Conservation (phyloP, 2,797 vertebrate species). For the Microctenopoma steveboyesi region DNA sequence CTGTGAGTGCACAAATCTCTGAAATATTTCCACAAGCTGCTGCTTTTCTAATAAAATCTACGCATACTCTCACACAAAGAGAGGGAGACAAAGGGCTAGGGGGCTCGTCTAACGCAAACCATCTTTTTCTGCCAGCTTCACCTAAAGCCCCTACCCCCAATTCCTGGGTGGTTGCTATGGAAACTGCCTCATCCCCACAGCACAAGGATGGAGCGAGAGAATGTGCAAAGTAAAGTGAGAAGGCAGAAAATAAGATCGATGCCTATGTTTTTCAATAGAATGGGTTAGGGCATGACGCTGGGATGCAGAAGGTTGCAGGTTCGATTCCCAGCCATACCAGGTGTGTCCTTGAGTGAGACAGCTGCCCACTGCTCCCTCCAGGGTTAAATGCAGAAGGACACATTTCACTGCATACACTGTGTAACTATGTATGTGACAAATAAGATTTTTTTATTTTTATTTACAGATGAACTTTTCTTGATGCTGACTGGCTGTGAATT, state of each 20-base stretch:
- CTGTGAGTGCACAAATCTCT: slow-evolving; percentile 27
- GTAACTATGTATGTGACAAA: too few relatives aligned
- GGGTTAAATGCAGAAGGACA: too few relatives aligned
- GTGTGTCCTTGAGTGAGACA: too few relatives aligned
- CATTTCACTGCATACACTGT: too few relatives aligned
- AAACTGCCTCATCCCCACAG: slow-evolving; percentile 77
- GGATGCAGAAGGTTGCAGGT: too few relatives aligned
- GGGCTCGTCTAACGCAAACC: slow-evolving; percentile 67
- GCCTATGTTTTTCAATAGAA: too few relatives aligned
- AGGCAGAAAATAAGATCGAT: slow-evolving; percentile 9
- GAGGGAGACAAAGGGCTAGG: slow-evolving; percentile 1
- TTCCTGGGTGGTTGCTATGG: slow-evolving; percentile 81
- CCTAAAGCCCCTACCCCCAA: slow-evolving; percentile 72
- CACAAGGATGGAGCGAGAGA: slow-evolving; percentile 58
- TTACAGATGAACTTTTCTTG: neutral
- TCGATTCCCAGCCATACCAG: too few relatives aligned
- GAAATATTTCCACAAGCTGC: slow-evolving; percentile 39
- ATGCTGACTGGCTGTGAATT: slow-evolving; percentile 4
- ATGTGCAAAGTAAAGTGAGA: slow-evolving; percentile 40
- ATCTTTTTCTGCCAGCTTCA: slow-evolving; percentile 69
- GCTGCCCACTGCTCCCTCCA: too few relatives aligned
- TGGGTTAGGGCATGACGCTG: too few relatives aligned
- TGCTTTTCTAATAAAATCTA: slow-evolving; percentile 45
- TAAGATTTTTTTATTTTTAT: too few relatives aligned
- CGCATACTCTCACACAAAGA: slow-evolving; percentile 26